Evolutionary conservation across 1,140 invertebrate species (phyloP), one percentile per base, ranked within the genome.

Genomic region (Tenebrio molitor): DNA sequence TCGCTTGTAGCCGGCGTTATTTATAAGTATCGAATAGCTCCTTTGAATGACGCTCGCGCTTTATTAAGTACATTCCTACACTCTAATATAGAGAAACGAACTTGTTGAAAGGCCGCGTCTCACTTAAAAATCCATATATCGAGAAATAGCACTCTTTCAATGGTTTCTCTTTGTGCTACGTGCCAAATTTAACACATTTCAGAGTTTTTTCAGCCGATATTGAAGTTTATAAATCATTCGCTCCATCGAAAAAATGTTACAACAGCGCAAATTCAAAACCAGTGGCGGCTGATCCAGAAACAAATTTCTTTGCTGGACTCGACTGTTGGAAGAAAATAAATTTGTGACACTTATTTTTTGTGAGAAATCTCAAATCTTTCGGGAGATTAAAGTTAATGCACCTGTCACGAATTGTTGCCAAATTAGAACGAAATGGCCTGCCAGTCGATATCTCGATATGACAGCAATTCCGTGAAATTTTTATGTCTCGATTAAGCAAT

Each of bases 1-100:
- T 42, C 39, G 15, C 16, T 63, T 65, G 6, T 65, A 65, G 39
- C 62, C 15, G 33, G 15, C 33, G 62, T 65, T 65, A 65, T 65
- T 65, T 65, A 65, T 65, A 65, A 65, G 62, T 58, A 58, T 58
- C 50, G 50, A 58, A 14, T 53, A 23, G 50, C n/a, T 29, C 23
- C 17, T 58, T 58, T 58, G 50, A 58, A 29, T 58, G 50, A 58
- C 50, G 50, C 23, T 29, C 10, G 10, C 23, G 3, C 50, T 29
- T 25, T 58, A 58, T 58, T 58, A 58, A 58, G n/a, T 58, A 14
- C 21, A 58, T 58, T 58, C 12, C 50, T 10, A 58, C 10, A 25
- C 50, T 25, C 19, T 29, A 50, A 50, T 50, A 21, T 21, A 50
- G 44, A 50, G 23, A 58, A 50, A 50, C 15, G 23, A 14, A 14